Base-by-base conservation (phyloP, 2,797 vertebrate genomes). In the Salarias fasciatus region DNA sequence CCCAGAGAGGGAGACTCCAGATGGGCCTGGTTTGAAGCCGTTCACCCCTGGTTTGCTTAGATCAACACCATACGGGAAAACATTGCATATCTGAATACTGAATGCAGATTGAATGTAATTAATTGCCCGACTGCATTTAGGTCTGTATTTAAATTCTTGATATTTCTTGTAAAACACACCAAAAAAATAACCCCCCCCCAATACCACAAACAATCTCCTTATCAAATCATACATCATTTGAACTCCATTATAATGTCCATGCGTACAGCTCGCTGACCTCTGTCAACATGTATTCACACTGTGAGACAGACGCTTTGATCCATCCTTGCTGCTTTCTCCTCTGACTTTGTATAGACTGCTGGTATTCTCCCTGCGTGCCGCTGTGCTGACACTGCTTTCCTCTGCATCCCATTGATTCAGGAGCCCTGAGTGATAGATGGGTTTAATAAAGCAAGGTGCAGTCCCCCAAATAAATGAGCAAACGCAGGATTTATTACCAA, bases 401-500 rank as follows among this genome's bases (percentile, higher is more conserved):
- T 90, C 82, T 81, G 84, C 87, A 86, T 83, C 85, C 82, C 89
- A 91, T 92, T 87, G 87, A 93, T 92, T 91, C 88, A 75, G 79
- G 72, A 87, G 84, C 72, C 54, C 72, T 80, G 77, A 79, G 79
- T 94, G 93, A 94, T 93, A 87, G 92, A 93, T 93, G 89, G 85
- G 73, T 92, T 93, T 93, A 93, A 93, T 94, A 93, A 94, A 92
- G 86, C 77, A 82, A 92, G 90, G 82, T 91, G 90, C 89, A 87
- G 86, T 89, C 80, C 80, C 78, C 86, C 85, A 90, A 93, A 92
- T 92, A 91, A 93, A 92, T 89, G 87, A 91, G 90, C 80, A 80
- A 89, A 81, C 11, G 41, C 72, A 86, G 87, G 90, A 92, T 92
- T 92, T 92, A 93, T 91, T 88, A 91, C 79, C 86, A 89, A 88